Evolutionary conservation across 2,797 vertebrate genomes (phyloP).

Genomic region (Philypnodon macrostomus): DNA sequence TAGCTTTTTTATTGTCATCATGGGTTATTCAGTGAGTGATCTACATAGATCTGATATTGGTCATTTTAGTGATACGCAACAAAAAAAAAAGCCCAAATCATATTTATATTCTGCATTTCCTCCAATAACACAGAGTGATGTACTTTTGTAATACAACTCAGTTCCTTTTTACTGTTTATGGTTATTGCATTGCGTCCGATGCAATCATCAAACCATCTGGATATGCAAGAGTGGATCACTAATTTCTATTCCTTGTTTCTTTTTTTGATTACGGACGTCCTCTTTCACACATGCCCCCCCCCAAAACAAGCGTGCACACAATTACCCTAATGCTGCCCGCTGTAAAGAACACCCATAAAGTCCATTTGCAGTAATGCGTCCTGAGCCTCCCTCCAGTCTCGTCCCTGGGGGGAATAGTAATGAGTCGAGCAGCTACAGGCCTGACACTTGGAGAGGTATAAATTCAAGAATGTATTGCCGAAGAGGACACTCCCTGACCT

Average conservation of each 20-base stretch:
- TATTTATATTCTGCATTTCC: too few relatives aligned
- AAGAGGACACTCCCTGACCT: slow-evolving; percentile 41
- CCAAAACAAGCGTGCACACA: slow-evolving; percentile 52
- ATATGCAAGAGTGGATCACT: slow-evolving; percentile 20
- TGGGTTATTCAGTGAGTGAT: too few relatives aligned
- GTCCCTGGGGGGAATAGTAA: slow-evolving; percentile 76
- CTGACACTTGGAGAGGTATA: slow-evolving; percentile 51
- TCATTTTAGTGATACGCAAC: too few relatives aligned
- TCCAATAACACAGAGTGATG: too few relatives aligned
- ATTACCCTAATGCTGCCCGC: slow-evolving; percentile 79
- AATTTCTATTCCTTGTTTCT: slow-evolving; percentile 32
- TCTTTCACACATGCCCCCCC: too few relatives aligned
- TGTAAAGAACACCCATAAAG: slow-evolving; percentile 75
- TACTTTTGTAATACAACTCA: too few relatives aligned
- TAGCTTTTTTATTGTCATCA: too few relatives aligned
- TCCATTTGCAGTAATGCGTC: slow-evolving; percentile 76
- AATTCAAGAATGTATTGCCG: slow-evolving; percentile 44
- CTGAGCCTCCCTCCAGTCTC: slow-evolving; percentile 40
- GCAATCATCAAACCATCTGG: slow-evolving; percentile 2
- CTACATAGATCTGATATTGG: too few relatives aligned
- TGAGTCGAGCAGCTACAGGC: slow-evolving; percentile 55
- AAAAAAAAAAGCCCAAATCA: too few relatives aligned
- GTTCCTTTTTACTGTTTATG: too few relatives aligned
- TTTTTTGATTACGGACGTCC: slow-evolving; percentile 21
- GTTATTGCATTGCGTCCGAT: neutral